phyloP scores from a whole-genome alignment of 1,140 invertebrate species.

The Psix sp. region DNA sequence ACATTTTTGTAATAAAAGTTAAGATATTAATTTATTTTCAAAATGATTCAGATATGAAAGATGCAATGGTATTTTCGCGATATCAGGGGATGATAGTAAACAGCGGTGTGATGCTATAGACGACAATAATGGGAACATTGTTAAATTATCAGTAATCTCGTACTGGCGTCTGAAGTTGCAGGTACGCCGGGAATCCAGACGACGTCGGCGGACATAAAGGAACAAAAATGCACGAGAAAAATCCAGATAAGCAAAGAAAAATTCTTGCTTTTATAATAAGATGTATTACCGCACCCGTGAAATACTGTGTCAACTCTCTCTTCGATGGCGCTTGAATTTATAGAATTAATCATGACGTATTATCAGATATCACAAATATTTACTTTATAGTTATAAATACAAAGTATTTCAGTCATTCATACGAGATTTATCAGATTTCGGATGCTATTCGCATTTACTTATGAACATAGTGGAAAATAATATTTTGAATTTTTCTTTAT shows the following conservation, averaged over 20 bases:
- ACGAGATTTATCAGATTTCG: slow-evolving; percentile 27
- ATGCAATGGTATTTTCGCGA: too few species aligned
- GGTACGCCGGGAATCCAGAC: slow-evolving; percentile 48
- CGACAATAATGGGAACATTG: slow-evolving; percentile 58
- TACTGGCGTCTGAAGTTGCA: slow-evolving; percentile 31
- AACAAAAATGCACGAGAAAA: slow-evolving; percentile 46
- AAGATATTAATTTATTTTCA: too few species aligned
- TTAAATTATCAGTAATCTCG: slow-evolving; percentile 56
- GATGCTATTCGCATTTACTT: slow-evolving; percentile 20
- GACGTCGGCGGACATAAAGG: slow-evolving; percentile 48
- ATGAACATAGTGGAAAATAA: too few species aligned
- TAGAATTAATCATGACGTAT: slow-evolving; percentile 46
- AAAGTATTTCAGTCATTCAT: slow-evolving; percentile 44
- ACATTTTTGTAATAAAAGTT: too few species aligned
- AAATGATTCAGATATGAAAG: too few species aligned
- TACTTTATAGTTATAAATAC: slow-evolving; percentile 48
- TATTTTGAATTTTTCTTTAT: too few species aligned
- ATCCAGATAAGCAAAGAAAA: slow-evolving; percentile 36
- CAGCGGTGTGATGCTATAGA: too few species aligned
- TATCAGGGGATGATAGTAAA: too few species aligned
- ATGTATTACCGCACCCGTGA: slow-evolving; percentile 49
- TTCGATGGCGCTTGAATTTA: slow-evolving; percentile 46
- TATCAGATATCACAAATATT: slow-evolving; percentile 48
- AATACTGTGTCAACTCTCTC: slow-evolving; percentile 51
- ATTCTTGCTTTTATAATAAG: slow-evolving; percentile 38